These are phyloP conservation scores for Chrysochloris asiatica DNA, from an alignment of 2,113 vertebrate species.

Conservation along the genomic window DNA sequence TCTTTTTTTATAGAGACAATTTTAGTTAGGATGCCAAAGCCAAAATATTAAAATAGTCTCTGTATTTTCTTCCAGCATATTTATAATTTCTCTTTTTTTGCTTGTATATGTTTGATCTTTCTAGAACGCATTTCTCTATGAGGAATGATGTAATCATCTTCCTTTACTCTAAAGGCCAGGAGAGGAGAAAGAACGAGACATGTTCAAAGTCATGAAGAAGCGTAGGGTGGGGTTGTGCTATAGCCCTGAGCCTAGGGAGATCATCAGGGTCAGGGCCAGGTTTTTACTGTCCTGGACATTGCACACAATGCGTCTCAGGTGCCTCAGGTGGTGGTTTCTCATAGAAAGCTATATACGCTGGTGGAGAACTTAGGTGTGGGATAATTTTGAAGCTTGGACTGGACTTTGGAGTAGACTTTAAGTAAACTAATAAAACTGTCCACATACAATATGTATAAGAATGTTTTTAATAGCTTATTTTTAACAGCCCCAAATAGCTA, in stretches of 20 bases:
- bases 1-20: too few relatives aligned
- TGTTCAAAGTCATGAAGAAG: neutral
- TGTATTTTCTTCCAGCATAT: constrained; percentile 39
- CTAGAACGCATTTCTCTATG: neutral
- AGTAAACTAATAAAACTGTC: neutral
- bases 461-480: neutral
- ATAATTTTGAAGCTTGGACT: neutral
- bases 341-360: neutral
- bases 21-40: neutral
- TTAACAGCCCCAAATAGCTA: neutral
- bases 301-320: too few relatives aligned
- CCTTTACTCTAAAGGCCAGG: neutral
- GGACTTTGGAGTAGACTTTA: too few relatives aligned
- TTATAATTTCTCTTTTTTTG: neutral
- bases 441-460: neutral
- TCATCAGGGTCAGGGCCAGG: neutral
- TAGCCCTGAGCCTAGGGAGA: fast-evolving
- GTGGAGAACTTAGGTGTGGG: neutral
- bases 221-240: fast-evolving
- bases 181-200: neutral
- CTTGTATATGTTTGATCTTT: neutral
- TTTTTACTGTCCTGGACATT: neutral
- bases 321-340: neutral
- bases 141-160: neutral
- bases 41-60: neutral